Evolutionary conservation across 1,140 invertebrate genomes (phyloP).

Genomic region (Tetragnatha versicolor): DNA sequence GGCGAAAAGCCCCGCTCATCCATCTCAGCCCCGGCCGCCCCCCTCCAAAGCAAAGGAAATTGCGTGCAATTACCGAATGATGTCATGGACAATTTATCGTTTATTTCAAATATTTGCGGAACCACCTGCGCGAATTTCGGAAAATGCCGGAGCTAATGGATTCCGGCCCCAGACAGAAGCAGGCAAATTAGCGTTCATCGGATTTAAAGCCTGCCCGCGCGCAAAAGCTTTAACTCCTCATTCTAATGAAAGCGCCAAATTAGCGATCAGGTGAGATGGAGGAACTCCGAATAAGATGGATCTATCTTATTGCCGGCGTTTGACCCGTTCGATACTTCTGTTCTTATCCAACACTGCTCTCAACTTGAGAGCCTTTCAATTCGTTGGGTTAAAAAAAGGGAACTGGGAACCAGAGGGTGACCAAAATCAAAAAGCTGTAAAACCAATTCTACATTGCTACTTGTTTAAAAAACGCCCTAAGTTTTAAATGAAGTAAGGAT

Average conservation of each 20-base stretch:
- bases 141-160: conserved; percentile 39
- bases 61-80: conserved; percentile 56
- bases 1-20: conserved; percentile 41
- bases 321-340: conserved; percentile 14
- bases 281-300: conserved; percentile 42
- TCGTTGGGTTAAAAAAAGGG: no score
- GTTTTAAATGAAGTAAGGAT: no score
- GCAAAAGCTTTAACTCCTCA: conserved; percentile 55
- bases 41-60: conserved; percentile 37
- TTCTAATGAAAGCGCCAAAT: conserved; percentile 54
- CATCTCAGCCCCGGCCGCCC: conserved; percentile 37
- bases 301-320: conserved; percentile 32
- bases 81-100: conserved; percentile 57
- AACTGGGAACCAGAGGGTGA: no score
- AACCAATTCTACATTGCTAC: no score
- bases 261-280: conserved; percentile 46
- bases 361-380: no score
- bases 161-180: conserved; percentile 40
- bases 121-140: conserved; percentile 54
- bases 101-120: conserved; percentile 56
- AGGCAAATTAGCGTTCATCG: conserved; percentile 40
- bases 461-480: no score
- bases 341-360: no score
- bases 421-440: no score
- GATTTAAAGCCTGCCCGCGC: conserved; percentile 28